These are phyloP conservation scores for Orthonevra nobilis DNA, from an alignment of 2,888 invertebrate genomes.

Conservation along the genomic window DNA sequence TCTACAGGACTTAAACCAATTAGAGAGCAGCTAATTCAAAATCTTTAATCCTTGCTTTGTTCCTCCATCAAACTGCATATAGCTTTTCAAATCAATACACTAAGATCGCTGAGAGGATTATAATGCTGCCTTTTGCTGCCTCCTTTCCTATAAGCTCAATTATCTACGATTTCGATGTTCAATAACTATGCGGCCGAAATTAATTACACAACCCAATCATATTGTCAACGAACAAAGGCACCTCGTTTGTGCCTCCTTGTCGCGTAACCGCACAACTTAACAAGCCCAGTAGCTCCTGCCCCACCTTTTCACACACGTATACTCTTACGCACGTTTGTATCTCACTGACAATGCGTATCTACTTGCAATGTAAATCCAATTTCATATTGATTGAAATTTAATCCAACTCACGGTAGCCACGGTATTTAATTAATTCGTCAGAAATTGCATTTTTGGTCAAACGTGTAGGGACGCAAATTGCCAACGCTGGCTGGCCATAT, in stretches of 20 bases:
- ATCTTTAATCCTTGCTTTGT: background rate
- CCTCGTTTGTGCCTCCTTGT: background rate
- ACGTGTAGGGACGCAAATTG: background rate
- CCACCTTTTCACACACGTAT: no score
- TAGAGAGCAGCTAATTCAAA: background rate
- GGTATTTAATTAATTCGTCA: slow-evolving; percentile 68
- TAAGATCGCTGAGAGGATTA: slow-evolving; percentile 42
- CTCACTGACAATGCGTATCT: slow-evolving; percentile 10
- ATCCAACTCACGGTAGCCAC: slow-evolving; percentile 63
- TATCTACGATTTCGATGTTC: slow-evolving; percentile 52
- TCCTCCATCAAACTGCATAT: slow-evolving; percentile 10
- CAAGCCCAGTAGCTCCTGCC: no score
- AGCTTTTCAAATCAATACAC: slow-evolving; percentile 34
- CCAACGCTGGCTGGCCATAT: slow-evolving; percentile 22
- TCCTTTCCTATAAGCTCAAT: slow-evolving; percentile 18
- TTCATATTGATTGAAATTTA: slow-evolving; percentile 68
- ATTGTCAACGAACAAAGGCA: slow-evolving; percentile 19
- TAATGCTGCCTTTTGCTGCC: background rate
- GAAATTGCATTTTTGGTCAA: slow-evolving; percentile 49
- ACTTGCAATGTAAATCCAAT: slow-evolving; percentile 62
- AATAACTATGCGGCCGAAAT: slow-evolving; percentile 36
- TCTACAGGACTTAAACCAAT: background rate
- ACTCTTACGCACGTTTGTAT: background rate
- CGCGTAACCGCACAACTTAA: slow-evolving; percentile 8
- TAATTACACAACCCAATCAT: slow-evolving; percentile 23